phyloP scores from a whole-genome alignment of 2,888 invertebrate species.

The Liposcelis brunnea region DNA sequence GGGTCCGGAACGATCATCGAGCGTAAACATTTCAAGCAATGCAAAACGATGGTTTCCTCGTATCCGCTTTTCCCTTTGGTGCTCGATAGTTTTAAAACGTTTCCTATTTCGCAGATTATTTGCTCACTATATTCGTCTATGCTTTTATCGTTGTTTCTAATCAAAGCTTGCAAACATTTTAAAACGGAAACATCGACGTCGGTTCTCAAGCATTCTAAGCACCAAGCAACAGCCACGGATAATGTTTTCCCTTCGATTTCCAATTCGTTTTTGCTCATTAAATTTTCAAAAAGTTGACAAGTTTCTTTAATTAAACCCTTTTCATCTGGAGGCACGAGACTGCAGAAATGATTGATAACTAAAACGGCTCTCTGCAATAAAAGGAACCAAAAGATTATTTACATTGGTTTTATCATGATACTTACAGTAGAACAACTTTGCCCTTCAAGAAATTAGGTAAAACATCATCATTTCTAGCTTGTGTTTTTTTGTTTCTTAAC shows the following conservation, averaged over 20 bases:
- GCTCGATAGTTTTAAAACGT: no score
- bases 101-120: no score
- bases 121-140: neutral
- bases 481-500: no score
- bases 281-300: constrained; percentile 14
- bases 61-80: neutral
- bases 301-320: constrained; percentile 15
- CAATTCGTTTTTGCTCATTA: constrained; percentile 12
- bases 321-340: constrained; percentile 14
- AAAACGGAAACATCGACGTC: constrained; percentile 13
- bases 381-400: neutral
- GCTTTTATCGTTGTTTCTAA: neutral
- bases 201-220: constrained; percentile 12
- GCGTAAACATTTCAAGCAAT: no score
- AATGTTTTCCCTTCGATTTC: constrained; percentile 14
- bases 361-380: constrained; percentile 14
- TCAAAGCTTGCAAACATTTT: constrained; percentile 13
- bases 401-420: no score
- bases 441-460: no score
- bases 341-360: constrained; percentile 15
- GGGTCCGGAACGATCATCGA: no score
- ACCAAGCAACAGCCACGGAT: constrained; percentile 13
- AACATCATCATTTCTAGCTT: no score
- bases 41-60: no score
- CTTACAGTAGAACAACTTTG: no score